Percentiles rank a stretch among this genome's conserved stretches.
Conservation (phyloP, 1,140 invertebrate species). For the Saccostrea cuccullata region DNA sequence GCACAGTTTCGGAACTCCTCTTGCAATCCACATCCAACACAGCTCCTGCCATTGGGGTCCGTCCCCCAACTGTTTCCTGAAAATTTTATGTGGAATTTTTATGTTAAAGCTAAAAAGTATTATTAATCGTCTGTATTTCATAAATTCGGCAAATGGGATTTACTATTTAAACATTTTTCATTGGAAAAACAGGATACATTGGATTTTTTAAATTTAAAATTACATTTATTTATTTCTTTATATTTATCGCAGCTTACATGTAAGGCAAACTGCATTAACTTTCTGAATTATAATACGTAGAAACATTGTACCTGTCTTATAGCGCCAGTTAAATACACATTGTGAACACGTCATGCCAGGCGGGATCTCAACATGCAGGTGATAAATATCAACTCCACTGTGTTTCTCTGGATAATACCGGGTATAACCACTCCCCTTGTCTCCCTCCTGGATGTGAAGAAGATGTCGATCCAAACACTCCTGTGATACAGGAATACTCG, state of each 20-base stretch:
- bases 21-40: slow-evolving; percentile 56
- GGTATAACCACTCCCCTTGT: slow-evolving; percentile 42
- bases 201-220: too few species aligned
- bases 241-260: too few species aligned
- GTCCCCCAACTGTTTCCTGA: slow-evolving; percentile 61
- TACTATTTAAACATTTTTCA: too few species aligned
- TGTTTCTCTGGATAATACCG: slow-evolving; percentile 50
- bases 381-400: slow-evolving; percentile 41
- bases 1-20: slow-evolving; percentile 57
- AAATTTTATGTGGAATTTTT: background rate
- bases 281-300: too few species aligned
- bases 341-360: slow-evolving; percentile 90
- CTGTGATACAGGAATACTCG: slow-evolving; percentile 51
- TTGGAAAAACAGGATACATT: too few species aligned
- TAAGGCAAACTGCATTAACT: too few species aligned
- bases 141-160: too few species aligned
- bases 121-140: too few species aligned
- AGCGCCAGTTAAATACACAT: slow-evolving; percentile 94
- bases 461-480: slow-evolving; percentile 57
- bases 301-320: slow-evolving; percentile 85
- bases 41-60: slow-evolving; percentile 38
- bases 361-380: slow-evolving; percentile 82
- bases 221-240: too few species aligned
- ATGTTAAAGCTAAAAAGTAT: too few species aligned
- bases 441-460: slow-evolving; percentile 49